Percentiles rank a stretch among this genome's conserved stretches.
Evolutionary conservation across 2,888 invertebrate species (phyloP).

Genomic region (Drosophila prostipennis): DNA sequence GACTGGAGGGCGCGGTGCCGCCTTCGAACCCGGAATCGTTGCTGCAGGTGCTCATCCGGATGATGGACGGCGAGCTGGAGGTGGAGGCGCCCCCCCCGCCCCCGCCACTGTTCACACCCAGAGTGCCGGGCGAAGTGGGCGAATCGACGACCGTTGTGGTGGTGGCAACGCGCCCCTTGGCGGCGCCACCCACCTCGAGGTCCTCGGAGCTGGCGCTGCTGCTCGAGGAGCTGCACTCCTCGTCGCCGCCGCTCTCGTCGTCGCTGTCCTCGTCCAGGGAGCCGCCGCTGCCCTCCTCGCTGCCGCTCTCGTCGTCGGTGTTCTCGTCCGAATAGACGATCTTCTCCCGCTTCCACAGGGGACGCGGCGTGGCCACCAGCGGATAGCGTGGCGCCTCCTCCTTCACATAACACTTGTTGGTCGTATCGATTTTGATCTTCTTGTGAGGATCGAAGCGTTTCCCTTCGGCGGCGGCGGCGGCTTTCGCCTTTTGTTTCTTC

Average conservation of each 20-base stretch:
- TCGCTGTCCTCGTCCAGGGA: conserved; percentile 81
- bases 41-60: conserved; percentile 89
- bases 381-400: conserved; percentile 86
- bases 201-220: conserved; percentile 36
- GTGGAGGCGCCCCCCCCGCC: conserved; percentile 25
- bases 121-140: conserved; percentile 2
- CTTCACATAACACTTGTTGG: conserved; percentile 85
- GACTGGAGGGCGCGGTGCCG: conserved; percentile 88
- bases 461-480: conserved; percentile 64
- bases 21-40: conserved; percentile 93
- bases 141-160: conserved; percentile 2
- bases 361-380: conserved; percentile 87
- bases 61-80: conserved; percentile 79
- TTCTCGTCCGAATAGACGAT: conserved; percentile 84
- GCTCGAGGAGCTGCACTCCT: conserved; percentile 60
- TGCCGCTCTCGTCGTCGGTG: conserved; percentile 83
- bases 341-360: conserved; percentile 86
- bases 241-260: conserved; percentile 65
- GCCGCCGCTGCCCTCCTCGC: conserved; percentile 79
- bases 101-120: conserved; percentile 1
- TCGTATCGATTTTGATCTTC: conserved; percentile 83
- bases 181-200: conserved; percentile 1
- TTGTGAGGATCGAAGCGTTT: conserved; percentile 83
- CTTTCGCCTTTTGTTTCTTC: conserved; percentile 75
- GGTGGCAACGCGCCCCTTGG: background rate